phyloP scores from a whole-genome alignment of 92 coral and sea anemone genomes.

The Pocillopora grandis region DNA sequence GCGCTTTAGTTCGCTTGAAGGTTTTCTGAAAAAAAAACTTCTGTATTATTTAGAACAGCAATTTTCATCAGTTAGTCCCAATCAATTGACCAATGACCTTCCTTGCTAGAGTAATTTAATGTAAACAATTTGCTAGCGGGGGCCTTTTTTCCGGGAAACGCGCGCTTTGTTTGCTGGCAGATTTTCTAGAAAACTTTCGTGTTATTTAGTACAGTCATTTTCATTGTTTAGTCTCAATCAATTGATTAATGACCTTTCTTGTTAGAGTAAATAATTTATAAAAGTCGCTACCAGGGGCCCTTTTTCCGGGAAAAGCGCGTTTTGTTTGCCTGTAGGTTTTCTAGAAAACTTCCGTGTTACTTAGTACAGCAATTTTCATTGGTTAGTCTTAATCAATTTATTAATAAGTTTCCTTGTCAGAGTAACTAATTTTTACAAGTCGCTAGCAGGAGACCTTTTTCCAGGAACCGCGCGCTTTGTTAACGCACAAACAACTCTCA shows the following conservation, averaged over 20 bases:
- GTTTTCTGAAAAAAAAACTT: not conserved
- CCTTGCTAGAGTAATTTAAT: not conserved
- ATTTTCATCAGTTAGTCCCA: not conserved
- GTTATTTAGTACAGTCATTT: not conserved
- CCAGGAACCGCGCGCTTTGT: not conserved
- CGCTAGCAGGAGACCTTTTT: constrained; percentile 16
- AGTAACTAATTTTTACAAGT: not conserved
- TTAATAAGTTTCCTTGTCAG: constrained; percentile 13
- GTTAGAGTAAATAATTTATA: not conserved
- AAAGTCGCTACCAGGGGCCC: constrained; percentile 26
- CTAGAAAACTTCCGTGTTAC: no score
- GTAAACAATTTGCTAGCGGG: constrained; percentile 22
- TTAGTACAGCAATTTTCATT: not conserved
- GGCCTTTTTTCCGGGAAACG: constrained; percentile 1
- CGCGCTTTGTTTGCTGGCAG: not conserved
- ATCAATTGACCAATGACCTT: constrained; percentile 20
- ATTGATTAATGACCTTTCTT: constrained; percentile 11
- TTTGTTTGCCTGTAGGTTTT: no score
- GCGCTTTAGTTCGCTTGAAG: not conserved
- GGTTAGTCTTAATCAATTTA: not conserved
- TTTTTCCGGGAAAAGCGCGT: not conserved
- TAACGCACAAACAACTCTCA: not conserved
- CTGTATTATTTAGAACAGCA: not conserved
- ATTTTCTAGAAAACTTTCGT: no score
- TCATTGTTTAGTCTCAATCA: not conserved